Conservation (phyloP, 2,797 vertebrate species). For the Premnoplex brunnescens region DNA sequence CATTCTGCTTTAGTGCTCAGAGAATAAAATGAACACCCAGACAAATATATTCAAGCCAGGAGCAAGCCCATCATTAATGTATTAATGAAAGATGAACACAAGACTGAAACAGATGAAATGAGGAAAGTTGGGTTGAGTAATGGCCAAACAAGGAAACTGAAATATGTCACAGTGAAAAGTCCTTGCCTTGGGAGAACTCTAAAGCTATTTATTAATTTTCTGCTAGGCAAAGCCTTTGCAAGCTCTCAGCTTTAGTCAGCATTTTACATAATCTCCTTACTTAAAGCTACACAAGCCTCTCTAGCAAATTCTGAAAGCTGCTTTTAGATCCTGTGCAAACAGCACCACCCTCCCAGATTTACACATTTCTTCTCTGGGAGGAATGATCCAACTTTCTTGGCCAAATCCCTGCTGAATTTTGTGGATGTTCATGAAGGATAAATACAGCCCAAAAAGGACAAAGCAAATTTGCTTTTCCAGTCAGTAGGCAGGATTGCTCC, state of each 20-base stretch:
- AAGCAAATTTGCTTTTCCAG: conserved; percentile 73
- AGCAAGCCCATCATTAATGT: neutral
- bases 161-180: neutral
- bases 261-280: conserved; percentile 77
- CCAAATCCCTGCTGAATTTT: conserved; percentile 75
- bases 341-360: conserved; percentile 58
- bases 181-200: neutral
- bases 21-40: neutral
- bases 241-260: conserved; percentile 23
- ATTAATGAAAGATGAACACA: neutral
- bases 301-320: conserved; percentile 73
- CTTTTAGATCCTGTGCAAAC: conserved; percentile 75
- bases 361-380: conserved; percentile 59
- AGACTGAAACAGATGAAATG: neutral
- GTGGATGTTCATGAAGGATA: conserved; percentile 70
- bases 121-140: neutral
- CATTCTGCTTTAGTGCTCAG: neutral
- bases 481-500: conserved; percentile 53
- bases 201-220: conserved; percentile 40
- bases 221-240: conserved; percentile 26
- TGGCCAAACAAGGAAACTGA: neutral
- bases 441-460: conserved; percentile 71
- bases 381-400: conserved; percentile 64
- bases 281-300: conserved; percentile 69
- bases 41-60: neutral